Conservation (phyloP, 2,888 invertebrate species). For the Aphrophora alni region DNA sequence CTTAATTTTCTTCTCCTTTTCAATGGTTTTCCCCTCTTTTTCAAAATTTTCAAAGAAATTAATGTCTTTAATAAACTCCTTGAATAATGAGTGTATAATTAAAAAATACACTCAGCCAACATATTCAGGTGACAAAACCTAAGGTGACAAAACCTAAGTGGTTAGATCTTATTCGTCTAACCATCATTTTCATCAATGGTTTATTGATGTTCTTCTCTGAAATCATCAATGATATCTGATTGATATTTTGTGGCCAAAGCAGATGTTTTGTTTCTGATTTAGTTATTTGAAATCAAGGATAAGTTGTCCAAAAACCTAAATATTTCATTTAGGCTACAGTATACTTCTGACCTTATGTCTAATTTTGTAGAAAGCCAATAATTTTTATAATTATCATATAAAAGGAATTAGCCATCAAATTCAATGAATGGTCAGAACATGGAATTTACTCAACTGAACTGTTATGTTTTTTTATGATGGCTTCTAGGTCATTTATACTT, state of each 20-base stretch:
- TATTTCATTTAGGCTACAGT: conserved; percentile 13
- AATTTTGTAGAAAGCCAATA: background rate
- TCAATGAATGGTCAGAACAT: conserved; percentile 21
- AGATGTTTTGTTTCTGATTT: conserved; percentile 10
- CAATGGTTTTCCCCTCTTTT: too few species aligned
- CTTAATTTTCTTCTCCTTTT: too few species aligned
- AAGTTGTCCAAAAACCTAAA: conserved; percentile 15
- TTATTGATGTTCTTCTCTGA: conserved; percentile 5
- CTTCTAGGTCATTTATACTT: conserved; percentile 2
- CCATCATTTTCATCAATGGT: too few species aligned
- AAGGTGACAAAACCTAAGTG: too few species aligned
- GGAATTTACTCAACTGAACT: conserved; percentile 12
- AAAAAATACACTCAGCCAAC: too few species aligned
- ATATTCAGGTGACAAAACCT: too few species aligned
- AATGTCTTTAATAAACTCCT: too few species aligned
- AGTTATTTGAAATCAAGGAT: background rate
- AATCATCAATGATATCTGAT: background rate
- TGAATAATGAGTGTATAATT: too few species aligned
- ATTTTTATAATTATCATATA: conserved; percentile 15
- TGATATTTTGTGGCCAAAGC: conserved; percentile 1
- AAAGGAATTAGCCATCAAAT: conserved; percentile 20
- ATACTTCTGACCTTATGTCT: conserved; percentile 14
- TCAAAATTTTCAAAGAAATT: too few species aligned
- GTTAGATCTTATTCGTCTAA: too few species aligned
- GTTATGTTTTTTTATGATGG: conserved; percentile 22